A percentile compares a stretch with the other conserved stretches of the same genome.
Conservation (phyloP, 2,113 vertebrate genomes). For the Aldabrachelys gigantea region DNA sequence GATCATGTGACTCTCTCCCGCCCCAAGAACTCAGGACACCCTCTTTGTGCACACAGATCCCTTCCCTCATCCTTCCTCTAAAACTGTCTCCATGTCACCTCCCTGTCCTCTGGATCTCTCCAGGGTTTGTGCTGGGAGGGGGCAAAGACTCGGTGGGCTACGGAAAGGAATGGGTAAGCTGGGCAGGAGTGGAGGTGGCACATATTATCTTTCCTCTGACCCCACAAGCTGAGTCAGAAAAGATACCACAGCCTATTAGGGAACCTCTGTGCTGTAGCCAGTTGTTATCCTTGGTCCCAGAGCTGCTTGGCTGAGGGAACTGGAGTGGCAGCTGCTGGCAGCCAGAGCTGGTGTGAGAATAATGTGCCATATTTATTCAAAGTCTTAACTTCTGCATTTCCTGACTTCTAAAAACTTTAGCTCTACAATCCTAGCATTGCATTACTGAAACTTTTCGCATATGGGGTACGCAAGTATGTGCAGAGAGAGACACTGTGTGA, state of each 20-base stretch:
- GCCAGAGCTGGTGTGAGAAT: not conserved
- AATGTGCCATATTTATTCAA: rapidly evolving
- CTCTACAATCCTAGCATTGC: not conserved
- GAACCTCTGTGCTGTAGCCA: not conserved
- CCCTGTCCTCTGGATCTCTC: not conserved
- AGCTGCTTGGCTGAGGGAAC: not conserved
- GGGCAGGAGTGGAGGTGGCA: not conserved
- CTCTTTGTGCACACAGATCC: not conserved
- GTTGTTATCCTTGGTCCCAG: not conserved
- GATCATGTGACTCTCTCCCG: not conserved
- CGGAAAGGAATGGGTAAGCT: rapidly evolving
- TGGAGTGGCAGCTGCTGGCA: rapidly evolving
- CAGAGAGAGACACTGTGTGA: not conserved
- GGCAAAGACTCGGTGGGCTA: not conserved
- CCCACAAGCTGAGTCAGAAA: not conserved
- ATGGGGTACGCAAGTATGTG: not conserved
- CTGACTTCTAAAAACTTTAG: not conserved
- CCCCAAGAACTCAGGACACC: rapidly evolving
- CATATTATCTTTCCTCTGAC: not conserved
- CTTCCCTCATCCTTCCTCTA: not conserved
- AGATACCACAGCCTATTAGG: not conserved
- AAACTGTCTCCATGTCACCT: rapidly evolving
- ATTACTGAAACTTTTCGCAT: not conserved
- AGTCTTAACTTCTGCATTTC: not conserved
- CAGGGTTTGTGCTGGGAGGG: rapidly evolving